Evolutionary conservation across 1,140 invertebrate species (phyloP), one percentile per base, ranked within the genome.

Genomic region (Eciton burchellii): DNA sequence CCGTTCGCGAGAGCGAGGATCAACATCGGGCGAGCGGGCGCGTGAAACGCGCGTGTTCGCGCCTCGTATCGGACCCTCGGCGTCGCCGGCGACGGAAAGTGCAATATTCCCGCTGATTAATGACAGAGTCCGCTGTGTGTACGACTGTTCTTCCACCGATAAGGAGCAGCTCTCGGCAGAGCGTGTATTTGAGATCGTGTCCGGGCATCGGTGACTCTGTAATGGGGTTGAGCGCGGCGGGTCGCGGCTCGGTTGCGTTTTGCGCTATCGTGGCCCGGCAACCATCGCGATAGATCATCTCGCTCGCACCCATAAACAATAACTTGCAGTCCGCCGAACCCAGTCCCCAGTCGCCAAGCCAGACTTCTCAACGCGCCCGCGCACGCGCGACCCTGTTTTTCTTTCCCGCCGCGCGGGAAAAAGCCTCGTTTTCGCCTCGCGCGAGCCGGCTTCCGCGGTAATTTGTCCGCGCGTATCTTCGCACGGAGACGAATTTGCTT

Each of bases 251-350:
- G 86, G 77, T 63, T 85, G 83, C 70, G 87, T 88, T 90, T 91
- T 86, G 86, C 88, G 81, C 90, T 92, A 92, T 92, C 91, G 89
- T 89, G 86, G 70, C 85, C 68, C 82, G 81, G 84, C 89, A 90
- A 88, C 84, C 86, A 86, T 84, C 87, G 82, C 90, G 87, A 91
- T 92, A 91, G 86, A 92, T 92, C 91, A 91, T 91, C 87, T 83
- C 82, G 72, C 76, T 63, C 70, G 83, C 73, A 84, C 87, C 83
- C 89, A 91, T 91, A 91, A 92, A 92, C 90, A 91, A 92, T 92
- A 92, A 92, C 88, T 91, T 88, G 90, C 88, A 89, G 89, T 91
- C 89, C 87, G 82, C 89, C 74, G 82, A 87, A n/a, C n/a, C n/a
- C n/a, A n/a, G n/a, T n/a, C n/a, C 81, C 76, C 86, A 79, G n/a